A percentile compares a stretch with the other conserved stretches of the same genome.
Evolutionary conservation across 1,140 invertebrate genomes (phyloP).

Genomic region (Euura lappo): DNA sequence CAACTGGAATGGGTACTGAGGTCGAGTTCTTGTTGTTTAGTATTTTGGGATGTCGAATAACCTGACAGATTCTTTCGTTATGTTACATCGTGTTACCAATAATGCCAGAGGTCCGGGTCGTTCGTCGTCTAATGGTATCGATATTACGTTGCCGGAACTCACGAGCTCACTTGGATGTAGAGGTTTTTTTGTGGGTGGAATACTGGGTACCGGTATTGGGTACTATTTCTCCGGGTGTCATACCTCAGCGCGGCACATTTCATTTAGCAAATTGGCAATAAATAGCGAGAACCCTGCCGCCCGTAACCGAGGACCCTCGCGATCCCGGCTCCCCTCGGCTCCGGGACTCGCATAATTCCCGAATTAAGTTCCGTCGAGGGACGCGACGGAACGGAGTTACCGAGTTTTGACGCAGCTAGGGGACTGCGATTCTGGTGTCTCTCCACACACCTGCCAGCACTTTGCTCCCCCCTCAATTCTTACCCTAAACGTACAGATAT

Average conservation of each 20-base stretch:
- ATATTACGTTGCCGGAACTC: not conserved
- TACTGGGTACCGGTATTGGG: not conserved
- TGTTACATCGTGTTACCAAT: not conserved
- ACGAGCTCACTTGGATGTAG: not conserved
- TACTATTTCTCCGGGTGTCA: constrained; percentile 3
- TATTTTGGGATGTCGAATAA: too few species aligned
- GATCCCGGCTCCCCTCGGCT: too few species aligned
- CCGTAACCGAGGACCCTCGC: too few species aligned
- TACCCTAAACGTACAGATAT: too few species aligned
- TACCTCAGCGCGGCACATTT: constrained; percentile 43
- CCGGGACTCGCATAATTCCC: not conserved
- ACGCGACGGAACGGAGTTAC: too few species aligned
- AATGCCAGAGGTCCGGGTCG: not conserved
- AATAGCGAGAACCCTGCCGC: constrained; percentile 49
- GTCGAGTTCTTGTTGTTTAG: too few species aligned
- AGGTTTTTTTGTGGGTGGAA: too few species aligned
- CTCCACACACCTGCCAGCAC: not conserved
- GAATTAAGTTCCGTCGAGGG: not conserved
- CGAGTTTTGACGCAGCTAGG: not conserved
- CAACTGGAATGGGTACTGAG: too few species aligned
- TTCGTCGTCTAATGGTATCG: not conserved
- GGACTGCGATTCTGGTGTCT: not conserved
- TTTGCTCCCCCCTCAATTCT: constrained; percentile 38
- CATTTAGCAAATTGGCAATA: constrained; percentile 63
- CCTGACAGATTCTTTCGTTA: not conserved